Evolutionary conservation across 2,888 invertebrate genomes (phyloP).

Genomic region (Andricus quercusramuli): DNA sequence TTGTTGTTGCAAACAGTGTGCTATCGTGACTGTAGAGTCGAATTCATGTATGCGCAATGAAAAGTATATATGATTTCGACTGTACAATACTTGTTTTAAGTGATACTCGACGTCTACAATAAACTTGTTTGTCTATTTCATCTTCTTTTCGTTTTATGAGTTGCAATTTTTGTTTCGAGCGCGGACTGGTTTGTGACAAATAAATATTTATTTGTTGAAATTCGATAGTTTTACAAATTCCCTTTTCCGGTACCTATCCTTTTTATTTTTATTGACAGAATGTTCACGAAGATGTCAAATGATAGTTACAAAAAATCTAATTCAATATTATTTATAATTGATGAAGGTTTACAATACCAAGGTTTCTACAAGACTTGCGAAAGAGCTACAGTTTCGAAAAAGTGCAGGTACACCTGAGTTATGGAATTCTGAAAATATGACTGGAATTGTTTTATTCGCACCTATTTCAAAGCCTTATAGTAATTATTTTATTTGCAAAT

Average conservation of each 20-base stretch:
- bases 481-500: too few species aligned
- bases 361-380: too few species aligned
- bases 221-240: not conserved
- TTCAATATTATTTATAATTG: too few species aligned
- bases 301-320: too few species aligned
- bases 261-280: not conserved
- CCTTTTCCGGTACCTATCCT: not conserved
- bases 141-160: conserved; percentile 38
- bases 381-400: too few species aligned
- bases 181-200: conserved; percentile 8
- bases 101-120: conserved; percentile 63
- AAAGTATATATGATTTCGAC: conserved; percentile 10
- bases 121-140: conserved; percentile 69
- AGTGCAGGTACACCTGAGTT: too few species aligned
- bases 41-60: too few species aligned
- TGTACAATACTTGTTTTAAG: conserved; percentile 64
- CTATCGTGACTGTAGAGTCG: conserved; percentile 58
- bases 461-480: too few species aligned
- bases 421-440: too few species aligned
- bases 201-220: conserved; percentile 40
- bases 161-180: conserved; percentile 19
- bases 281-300: not conserved
- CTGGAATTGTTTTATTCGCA: too few species aligned
- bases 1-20: conserved; percentile 47
- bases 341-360: too few species aligned